Conservation (phyloP, 2,113 vertebrate genomes). For the Butastur rufipennis region DNA sequence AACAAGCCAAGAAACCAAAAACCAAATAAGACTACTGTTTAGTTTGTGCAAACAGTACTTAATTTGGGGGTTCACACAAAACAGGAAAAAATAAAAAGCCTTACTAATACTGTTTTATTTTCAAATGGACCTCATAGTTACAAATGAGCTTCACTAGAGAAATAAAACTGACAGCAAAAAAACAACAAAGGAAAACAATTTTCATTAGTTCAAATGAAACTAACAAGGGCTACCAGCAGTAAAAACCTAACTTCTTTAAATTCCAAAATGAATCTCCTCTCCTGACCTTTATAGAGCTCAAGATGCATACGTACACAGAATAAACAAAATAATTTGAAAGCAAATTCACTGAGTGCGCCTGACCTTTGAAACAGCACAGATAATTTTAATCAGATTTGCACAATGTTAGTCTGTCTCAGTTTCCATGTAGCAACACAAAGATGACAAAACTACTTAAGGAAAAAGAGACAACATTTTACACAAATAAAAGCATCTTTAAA, state of each 20-base stretch:
- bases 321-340: conserved; percentile 82
- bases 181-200: background rate
- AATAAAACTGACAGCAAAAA: conserved; percentile 6
- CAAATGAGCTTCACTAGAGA: background rate
- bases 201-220: conserved; percentile 46
- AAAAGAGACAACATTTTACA: background rate
- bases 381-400: conserved; percentile 78
- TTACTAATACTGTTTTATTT: conserved; percentile 29
- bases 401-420: conserved; percentile 60
- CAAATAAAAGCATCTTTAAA: background rate
- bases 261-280: conserved; percentile 68
- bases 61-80: background rate
- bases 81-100: background rate
- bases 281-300: conserved; percentile 75
- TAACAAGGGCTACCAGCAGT: conserved; percentile 56
- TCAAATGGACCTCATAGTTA: background rate
- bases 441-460: background rate
- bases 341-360: conserved; percentile 70
- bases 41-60: background rate
- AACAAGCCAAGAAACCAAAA: background rate
- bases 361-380: conserved; percentile 76
- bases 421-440: conserved; percentile 37
- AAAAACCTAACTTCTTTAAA: conserved; percentile 63
- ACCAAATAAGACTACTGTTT: background rate
- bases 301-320: conserved; percentile 73